These are phyloP conservation scores for Schizopygopsis malacanthus DNA, from an alignment of 2,797 vertebrate species.

Conservation along the genomic window DNA sequence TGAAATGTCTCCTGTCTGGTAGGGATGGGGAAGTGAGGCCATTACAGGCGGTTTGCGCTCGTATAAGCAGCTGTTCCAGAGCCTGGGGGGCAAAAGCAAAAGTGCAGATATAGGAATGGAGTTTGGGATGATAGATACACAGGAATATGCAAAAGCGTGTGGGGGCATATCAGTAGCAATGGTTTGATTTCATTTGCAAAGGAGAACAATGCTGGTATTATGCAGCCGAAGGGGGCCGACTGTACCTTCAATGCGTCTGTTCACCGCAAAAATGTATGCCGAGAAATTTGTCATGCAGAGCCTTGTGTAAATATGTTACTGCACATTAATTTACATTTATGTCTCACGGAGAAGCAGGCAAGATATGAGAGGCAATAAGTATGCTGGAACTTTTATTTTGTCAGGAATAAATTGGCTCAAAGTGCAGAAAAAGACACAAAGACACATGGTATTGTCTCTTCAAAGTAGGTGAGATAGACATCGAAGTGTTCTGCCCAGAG, in stretches of 20 bases:
- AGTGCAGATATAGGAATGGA: constrained; percentile 12
- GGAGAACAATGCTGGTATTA: constrained; percentile 60
- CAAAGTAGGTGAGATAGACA: background rate
- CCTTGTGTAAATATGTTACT: constrained; percentile 7
- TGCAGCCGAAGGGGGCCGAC: constrained; percentile 39
- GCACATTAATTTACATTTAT: constrained; percentile 15
- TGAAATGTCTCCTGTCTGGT: background rate
- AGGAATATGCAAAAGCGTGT: constrained; percentile 55
- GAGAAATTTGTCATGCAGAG: background rate
- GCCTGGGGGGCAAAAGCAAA: constrained; percentile 9
- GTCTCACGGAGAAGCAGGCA: background rate
- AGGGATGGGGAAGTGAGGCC: background rate
- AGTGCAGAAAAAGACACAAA: background rate
- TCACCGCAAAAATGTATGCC: constrained; percentile 45
- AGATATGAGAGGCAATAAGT: background rate
- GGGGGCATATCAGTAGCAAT: constrained; percentile 53
- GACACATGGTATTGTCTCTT: background rate
- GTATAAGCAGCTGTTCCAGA: background rate
- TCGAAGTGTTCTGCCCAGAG: background rate
- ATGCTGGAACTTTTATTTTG: background rate
- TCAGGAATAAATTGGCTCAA: background rate
- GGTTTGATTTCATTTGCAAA: constrained; percentile 59
- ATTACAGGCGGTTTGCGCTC: too few species aligned
- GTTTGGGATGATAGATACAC: background rate
- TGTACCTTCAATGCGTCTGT: background rate